phyloP scores from a whole-genome alignment of 2,797 vertebrate species.

The Catostomus latipinnis region DNA sequence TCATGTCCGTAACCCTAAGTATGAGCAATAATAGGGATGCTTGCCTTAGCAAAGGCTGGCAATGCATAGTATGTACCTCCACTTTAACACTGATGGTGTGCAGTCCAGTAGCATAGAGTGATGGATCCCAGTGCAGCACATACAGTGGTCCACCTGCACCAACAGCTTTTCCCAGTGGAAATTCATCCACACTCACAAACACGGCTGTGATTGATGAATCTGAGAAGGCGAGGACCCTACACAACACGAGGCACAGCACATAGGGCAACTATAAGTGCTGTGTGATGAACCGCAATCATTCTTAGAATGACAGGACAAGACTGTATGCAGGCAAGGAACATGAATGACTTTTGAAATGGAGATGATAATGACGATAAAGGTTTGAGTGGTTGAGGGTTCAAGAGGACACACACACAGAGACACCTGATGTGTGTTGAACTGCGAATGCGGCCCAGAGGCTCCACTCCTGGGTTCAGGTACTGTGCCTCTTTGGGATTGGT shows the following conservation, averaged over 20 bases:
- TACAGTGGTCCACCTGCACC: constrained; percentile 87
- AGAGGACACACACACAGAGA: constrained; percentile 59
- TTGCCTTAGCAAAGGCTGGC: neutral
- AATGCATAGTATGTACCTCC: constrained; percentile 77
- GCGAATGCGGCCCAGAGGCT: constrained; percentile 85
- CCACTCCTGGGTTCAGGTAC: constrained; percentile 86
- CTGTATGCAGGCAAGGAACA: neutral
- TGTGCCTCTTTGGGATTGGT: constrained; percentile 95
- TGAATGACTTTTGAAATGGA: constrained; percentile 2
- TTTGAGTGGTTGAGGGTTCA: constrained; percentile 19
- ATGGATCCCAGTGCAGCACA: constrained; percentile 87
- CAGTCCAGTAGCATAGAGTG: constrained; percentile 83
- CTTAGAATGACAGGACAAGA: neutral
- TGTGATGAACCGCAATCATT: neutral
- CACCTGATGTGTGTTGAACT: constrained; percentile 96
- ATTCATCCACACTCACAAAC: constrained; percentile 83
- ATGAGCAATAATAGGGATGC: neutral
- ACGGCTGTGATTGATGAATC: constrained; percentile 83
- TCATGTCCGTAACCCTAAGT: neutral
- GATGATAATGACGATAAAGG: neutral
- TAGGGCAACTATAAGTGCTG: constrained; percentile 3
- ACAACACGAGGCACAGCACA: constrained; percentile 1
- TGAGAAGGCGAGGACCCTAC: constrained; percentile 94
- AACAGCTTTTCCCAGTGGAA: constrained; percentile 80
- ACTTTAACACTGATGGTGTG: constrained; percentile 88